Conservation (phyloP, 2,113 vertebrate species). For the Noctilio leporinus region DNA sequence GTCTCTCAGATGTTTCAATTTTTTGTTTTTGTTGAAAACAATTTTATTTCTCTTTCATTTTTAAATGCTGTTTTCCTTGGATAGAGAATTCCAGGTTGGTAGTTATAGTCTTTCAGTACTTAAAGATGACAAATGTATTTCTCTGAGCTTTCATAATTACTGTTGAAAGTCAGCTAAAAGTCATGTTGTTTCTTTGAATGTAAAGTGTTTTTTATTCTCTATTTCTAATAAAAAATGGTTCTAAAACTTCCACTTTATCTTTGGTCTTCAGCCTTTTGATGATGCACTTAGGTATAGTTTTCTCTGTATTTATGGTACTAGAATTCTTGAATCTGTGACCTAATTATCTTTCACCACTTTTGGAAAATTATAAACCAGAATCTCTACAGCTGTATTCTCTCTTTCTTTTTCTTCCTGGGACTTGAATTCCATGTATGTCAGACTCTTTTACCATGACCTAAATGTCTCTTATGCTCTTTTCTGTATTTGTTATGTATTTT, state of each 20-base stretch:
- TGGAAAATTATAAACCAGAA: not conserved
- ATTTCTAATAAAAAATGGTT: not conserved
- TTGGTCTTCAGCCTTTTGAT: not conserved
- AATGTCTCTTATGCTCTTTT: not conserved
- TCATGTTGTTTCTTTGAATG: not conserved
- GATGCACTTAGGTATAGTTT: not conserved
- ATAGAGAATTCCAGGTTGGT: not conserved
- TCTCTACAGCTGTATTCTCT: not conserved
- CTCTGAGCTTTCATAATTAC: not conserved
- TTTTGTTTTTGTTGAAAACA: not conserved
- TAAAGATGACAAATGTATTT: not conserved
- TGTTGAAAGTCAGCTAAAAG: not conserved
- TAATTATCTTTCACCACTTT: not conserved
- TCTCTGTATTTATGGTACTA: not conserved
- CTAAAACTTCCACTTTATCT: not conserved
- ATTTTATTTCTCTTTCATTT: not conserved
- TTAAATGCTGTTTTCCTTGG: not conserved
- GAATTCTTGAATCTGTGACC: not conserved
- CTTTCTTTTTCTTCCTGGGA: not conserved
- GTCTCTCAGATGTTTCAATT: not conserved
- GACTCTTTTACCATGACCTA: not conserved
- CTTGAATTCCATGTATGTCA: not conserved
- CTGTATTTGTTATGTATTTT: not conserved
- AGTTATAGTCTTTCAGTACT: not conserved
- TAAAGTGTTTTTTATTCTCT: not conserved